Evolutionary conservation across 2,888 invertebrate species (phyloP).

Genomic region (Mystacides longicornis): DNA sequence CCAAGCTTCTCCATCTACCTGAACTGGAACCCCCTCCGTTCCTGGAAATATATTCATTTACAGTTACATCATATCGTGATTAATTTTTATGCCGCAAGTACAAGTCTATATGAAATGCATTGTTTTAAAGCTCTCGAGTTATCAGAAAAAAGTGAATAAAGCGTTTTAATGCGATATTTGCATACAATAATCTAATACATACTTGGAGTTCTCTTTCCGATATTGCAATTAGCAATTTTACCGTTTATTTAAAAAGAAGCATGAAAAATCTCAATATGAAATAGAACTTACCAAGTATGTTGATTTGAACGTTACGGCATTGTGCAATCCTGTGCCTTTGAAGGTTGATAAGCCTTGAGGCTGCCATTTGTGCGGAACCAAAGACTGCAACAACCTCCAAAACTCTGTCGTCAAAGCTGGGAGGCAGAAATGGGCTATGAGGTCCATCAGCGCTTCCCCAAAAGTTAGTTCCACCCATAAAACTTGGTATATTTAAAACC

Average conservation of each 20-base stretch:
- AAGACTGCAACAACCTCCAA: constrained; percentile 97
- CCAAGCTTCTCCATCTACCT: constrained; percentile 98
- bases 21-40: constrained; percentile 87
- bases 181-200: too few species aligned
- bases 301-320: constrained; percentile 92
- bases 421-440: constrained; percentile 67
- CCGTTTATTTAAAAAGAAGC: background rate
- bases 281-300: constrained; percentile 64
- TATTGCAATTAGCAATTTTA: too few species aligned
- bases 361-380: constrained; percentile 96
- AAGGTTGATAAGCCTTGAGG: constrained; percentile 86
- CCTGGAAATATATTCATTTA: constrained; percentile 44
- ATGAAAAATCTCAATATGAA: background rate
- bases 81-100: too few species aligned
- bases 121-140: too few species aligned
- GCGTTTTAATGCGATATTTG: too few species aligned
- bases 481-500: constrained; percentile 88
- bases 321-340: constrained; percentile 97
- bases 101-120: too few species aligned
- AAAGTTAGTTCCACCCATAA: constrained; percentile 98
- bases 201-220: too few species aligned
- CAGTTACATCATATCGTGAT: too few species aligned
- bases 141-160: too few species aligned
- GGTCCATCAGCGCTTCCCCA: constrained; percentile 78
- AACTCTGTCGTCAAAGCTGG: constrained; percentile 92